Percentiles rank a stretch among this genome's conserved stretches.
phyloP scores from a whole-genome alignment of 2,797 vertebrate species.

The Pipistrellus pipistrellus region DNA sequence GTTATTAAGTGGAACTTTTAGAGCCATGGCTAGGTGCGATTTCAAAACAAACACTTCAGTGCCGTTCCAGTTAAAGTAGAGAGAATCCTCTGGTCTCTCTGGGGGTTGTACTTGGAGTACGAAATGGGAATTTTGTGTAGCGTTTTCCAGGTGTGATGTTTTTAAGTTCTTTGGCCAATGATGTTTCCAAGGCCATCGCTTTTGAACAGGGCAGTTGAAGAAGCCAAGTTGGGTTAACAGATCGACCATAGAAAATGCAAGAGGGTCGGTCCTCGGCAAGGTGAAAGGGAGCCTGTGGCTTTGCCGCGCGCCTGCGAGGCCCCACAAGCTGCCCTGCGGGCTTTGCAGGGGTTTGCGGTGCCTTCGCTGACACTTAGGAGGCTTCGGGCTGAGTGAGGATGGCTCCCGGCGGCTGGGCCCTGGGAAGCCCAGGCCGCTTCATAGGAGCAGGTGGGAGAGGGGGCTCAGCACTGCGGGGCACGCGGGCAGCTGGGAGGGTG shows the following conservation, averaged over 20 bases:
- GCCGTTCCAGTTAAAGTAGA: slow-evolving; percentile 68
- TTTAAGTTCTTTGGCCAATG: slow-evolving; percentile 50
- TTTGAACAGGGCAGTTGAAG: slow-evolving; percentile 69
- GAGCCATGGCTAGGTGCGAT: slow-evolving; percentile 71
- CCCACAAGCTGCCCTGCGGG: neutral
- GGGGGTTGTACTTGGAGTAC: slow-evolving; percentile 82
- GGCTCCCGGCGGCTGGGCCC: slow-evolving; percentile 51
- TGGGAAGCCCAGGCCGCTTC: slow-evolving; percentile 81
- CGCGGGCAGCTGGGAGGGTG: slow-evolving; percentile 90
- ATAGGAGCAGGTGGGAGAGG: slow-evolving; percentile 86
- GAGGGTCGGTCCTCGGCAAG: slow-evolving; percentile 56
- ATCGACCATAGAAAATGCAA: slow-evolving; percentile 73
- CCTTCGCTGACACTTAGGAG: neutral
- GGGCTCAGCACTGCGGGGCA: slow-evolving; percentile 87
- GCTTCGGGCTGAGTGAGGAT: slow-evolving; percentile 8
- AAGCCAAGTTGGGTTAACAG: slow-evolving; percentile 83
- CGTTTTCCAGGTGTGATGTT: slow-evolving; percentile 72
- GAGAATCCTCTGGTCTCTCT: slow-evolving; percentile 79
- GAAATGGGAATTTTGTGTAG: slow-evolving; percentile 76
- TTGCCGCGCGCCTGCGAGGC: neutral
- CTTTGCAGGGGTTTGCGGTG: slow-evolving; percentile 24
- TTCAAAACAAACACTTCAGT: slow-evolving; percentile 82
- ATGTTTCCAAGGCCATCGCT: slow-evolving; percentile 73
- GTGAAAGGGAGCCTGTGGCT: slow-evolving; percentile 71
- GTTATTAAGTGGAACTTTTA: slow-evolving; percentile 77